phyloP scores from a whole-genome alignment of 2,797 vertebrate species.

The Myotis vivesi region DNA sequence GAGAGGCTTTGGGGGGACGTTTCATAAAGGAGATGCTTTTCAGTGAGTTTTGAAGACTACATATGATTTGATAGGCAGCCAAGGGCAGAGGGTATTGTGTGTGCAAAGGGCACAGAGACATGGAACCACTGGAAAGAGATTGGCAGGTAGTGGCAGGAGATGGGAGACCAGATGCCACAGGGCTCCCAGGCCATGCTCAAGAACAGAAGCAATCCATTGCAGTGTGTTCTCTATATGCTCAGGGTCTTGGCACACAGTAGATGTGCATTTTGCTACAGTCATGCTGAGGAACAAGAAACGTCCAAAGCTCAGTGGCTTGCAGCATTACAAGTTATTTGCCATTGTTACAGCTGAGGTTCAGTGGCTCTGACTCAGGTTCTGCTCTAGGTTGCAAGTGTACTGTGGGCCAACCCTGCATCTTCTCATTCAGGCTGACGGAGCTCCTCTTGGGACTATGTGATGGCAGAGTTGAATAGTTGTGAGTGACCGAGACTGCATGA shows the following conservation, averaged over 20 bases:
- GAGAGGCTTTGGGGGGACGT: background rate
- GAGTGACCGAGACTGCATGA: background rate
- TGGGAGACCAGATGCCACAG: background rate
- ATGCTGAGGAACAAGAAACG: background rate
- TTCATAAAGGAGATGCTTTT: background rate
- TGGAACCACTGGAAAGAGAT: background rate
- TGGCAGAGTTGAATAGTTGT: background rate
- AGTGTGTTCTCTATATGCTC: background rate
- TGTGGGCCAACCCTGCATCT: background rate
- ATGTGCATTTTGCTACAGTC: background rate
- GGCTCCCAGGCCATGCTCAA: background rate
- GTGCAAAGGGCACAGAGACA: background rate
- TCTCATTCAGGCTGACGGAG: background rate
- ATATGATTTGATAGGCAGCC: background rate
- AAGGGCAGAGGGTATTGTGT: background rate
- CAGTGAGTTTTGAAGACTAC: background rate
- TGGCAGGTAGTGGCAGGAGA: background rate
- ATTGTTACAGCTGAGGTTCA: background rate
- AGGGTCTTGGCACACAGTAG: background rate
- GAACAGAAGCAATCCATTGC: background rate
- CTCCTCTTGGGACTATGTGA: background rate
- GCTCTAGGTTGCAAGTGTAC: background rate
- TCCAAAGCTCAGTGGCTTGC: background rate
- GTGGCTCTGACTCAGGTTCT: background rate
- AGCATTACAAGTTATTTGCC: background rate